A percentile compares a stretch with the other conserved stretches of the same genome.
These are phyloP conservation scores for Eucera pruinosa DNA, from an alignment of 2,888 invertebrate species.

Conservation along the genomic window DNA sequence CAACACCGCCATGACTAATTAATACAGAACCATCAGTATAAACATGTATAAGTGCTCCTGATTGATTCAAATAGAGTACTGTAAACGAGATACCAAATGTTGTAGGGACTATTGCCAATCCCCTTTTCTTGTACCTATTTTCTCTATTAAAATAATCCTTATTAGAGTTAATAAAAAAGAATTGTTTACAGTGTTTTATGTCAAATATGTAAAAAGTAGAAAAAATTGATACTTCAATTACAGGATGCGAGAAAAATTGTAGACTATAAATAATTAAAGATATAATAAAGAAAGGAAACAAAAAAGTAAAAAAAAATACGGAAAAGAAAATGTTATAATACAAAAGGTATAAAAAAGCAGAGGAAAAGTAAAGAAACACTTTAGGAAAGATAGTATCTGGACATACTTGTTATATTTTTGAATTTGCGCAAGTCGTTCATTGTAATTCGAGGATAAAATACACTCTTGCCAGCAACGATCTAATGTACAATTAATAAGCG, in stretches of 20 bases:
- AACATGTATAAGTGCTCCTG: conserved; percentile 94
- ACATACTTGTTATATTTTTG: conserved; percentile 90
- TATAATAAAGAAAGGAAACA: neutral
- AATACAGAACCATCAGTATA: conserved; percentile 95
- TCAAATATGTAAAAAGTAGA: no score
- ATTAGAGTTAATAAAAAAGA: neutral
- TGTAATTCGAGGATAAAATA: conserved; percentile 88
- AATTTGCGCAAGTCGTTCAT: conserved; percentile 86
- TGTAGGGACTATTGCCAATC: conserved; percentile 92
- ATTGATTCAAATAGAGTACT: conserved; percentile 91
- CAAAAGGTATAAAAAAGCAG: neutral
- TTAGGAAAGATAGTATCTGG: neutral
- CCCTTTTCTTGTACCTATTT: conserved; percentile 94
- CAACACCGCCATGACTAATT: conserved; percentile 95
- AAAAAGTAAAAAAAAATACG: neutral
- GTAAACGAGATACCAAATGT: conserved; percentile 95
- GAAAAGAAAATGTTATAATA: neutral
- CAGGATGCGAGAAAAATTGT: neutral
- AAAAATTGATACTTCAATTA: neutral
- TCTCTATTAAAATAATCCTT: conserved; percentile 85
- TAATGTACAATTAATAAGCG: conserved; percentile 90
- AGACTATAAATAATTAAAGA: no score
- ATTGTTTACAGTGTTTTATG: no score
- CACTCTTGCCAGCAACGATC: conserved; percentile 92
- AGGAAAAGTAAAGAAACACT: neutral